These are phyloP conservation scores for Caenorhabditis virilis DNA, from an alignment of 2,888 invertebrate species.

Conservation along the genomic window DNA sequence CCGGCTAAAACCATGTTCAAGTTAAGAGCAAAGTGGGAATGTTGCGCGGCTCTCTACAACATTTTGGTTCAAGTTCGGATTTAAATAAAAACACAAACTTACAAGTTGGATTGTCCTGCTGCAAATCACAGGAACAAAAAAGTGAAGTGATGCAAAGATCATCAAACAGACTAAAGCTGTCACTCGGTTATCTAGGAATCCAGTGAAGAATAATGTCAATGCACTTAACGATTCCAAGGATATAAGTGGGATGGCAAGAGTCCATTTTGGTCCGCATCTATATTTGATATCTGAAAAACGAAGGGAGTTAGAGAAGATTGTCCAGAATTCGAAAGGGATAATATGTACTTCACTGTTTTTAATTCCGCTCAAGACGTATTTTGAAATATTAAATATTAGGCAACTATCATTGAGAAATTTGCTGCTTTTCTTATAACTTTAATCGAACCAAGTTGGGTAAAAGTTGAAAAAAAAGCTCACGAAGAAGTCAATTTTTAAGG, in stretches of 20 bases:
- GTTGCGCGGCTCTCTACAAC: slow-evolving; percentile 42
- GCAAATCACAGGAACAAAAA: slow-evolving; percentile 48
- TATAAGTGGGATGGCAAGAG: slow-evolving; percentile 34
- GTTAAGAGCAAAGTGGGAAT: slow-evolving; percentile 45
- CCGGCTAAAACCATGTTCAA: slow-evolving; percentile 48
- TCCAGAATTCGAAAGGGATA: no score
- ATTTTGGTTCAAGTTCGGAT: background rate
- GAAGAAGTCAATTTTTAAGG: no score
- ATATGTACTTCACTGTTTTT: no score
- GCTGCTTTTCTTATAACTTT: no score
- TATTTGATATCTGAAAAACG: slow-evolving; percentile 39
- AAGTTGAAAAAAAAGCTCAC: no score
- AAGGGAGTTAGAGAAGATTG: no score
- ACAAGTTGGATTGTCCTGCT: slow-evolving; percentile 50
- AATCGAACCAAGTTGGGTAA: no score
- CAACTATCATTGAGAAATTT: no score
- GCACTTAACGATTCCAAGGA: slow-evolving; percentile 35
- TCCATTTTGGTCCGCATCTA: slow-evolving; percentile 29
- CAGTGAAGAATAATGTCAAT: slow-evolving; percentile 38
- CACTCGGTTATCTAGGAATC: slow-evolving; percentile 39
- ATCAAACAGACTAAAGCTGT: slow-evolving; percentile 35
- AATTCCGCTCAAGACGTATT: no score
- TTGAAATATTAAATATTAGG: no score
- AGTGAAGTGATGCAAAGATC: slow-evolving; percentile 46
- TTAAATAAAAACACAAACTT: slow-evolving; percentile 1